phyloP scores from a whole-genome alignment of 2,888 invertebrate genomes.

The Amphimallon solstitiale region DNA sequence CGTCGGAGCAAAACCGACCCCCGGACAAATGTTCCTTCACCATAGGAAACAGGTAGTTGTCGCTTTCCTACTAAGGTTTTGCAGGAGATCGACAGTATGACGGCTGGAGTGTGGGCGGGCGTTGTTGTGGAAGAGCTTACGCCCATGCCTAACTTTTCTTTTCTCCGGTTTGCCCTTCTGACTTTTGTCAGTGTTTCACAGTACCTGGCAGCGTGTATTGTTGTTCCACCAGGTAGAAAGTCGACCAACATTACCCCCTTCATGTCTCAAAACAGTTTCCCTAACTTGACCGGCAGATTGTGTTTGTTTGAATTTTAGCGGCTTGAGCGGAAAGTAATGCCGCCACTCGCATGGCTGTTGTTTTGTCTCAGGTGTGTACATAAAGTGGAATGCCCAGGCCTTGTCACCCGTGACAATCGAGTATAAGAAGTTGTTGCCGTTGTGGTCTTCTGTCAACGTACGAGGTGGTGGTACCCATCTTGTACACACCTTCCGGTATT shows the following conservation, averaged over 20 bases:
- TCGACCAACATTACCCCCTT: constrained; percentile 15
- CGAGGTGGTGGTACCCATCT: too few relatives aligned
- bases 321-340: constrained; percentile 14
- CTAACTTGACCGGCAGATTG: constrained; percentile 8
- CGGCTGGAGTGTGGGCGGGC: too few relatives aligned
- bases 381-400: background rate
- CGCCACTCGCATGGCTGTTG: constrained; percentile 15
- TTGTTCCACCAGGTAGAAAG: background rate
- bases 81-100: background rate
- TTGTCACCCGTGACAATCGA: too few relatives aligned
- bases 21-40: background rate
- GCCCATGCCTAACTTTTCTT: too few relatives aligned
- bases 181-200: background rate
- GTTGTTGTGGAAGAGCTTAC: too few relatives aligned
- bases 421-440: too few relatives aligned
- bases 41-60: too few relatives aligned
- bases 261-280: constrained; percentile 7
- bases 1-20: background rate
- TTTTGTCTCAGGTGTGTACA: constrained; percentile 12
- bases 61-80: too few relatives aligned
- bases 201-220: background rate
- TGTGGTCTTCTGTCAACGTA: too few relatives aligned
- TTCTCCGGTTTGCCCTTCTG: background rate
- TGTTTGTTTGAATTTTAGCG: constrained; percentile 28
- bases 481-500: too few relatives aligned